Percentiles rank a stretch among this genome's conserved stretches.
phyloP scores from a whole-genome alignment of 2,113 vertebrate genomes.

The Rissa tridactyla region DNA sequence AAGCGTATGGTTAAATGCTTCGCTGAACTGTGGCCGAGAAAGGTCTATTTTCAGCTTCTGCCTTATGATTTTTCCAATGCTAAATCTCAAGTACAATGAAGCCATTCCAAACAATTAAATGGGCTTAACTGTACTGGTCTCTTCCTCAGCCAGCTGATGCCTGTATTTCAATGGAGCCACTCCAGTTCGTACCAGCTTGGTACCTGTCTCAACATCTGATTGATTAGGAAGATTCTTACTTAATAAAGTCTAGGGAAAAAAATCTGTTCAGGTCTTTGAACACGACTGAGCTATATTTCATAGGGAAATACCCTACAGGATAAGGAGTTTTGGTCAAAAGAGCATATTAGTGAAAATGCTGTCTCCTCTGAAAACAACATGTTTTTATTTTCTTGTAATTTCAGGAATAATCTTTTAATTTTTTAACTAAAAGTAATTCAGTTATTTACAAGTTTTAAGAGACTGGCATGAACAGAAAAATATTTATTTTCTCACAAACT shows the following conservation, averaged over 20 bases:
- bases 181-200: background rate
- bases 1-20: background rate
- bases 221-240: background rate
- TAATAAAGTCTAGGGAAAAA: background rate
- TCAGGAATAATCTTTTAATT: background rate
- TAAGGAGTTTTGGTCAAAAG: background rate
- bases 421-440: background rate
- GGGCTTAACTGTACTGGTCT: background rate
- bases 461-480: background rate
- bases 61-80: constrained; percentile 16
- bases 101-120: constrained; percentile 18
- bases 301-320: background rate
- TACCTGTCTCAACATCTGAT: background rate
- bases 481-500: background rate
- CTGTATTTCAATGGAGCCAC: background rate
- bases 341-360: background rate
- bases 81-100: background rate
- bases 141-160: background rate
- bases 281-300: background rate
- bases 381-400: background rate
- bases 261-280: background rate
- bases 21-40: background rate
- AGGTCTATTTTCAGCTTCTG: constrained; percentile 10
- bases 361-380: background rate
- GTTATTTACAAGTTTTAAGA: background rate